A percentile compares a stretch with the other conserved stretches of the same genome.
These are phyloP conservation scores for Heteronetta atricapilla DNA, from an alignment of 2,113 vertebrate genomes.

Conservation along the genomic window DNA sequence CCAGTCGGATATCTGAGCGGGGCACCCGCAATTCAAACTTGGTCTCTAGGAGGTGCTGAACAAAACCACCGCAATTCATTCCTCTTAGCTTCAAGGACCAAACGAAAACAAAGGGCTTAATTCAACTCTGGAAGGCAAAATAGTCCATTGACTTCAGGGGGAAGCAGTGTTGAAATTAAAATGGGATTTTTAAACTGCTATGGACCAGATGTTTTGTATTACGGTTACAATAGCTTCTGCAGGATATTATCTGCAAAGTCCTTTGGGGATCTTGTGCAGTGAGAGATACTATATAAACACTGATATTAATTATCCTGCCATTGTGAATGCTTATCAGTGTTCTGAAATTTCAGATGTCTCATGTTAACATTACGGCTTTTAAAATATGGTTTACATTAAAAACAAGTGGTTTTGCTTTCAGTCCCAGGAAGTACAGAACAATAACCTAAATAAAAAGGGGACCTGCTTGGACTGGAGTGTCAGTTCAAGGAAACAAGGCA, in stretches of 20 bases:
- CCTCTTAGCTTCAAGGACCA: neutral
- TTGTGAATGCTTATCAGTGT: fast-evolving
- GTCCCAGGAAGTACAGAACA: fast-evolving
- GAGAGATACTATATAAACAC: neutral
- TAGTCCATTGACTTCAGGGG: neutral
- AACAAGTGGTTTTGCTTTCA: neutral
- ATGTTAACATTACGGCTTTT: fast-evolving
- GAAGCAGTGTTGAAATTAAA: neutral
- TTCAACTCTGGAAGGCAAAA: neutral
- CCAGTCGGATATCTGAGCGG: neutral
- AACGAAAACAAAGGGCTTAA: neutral
- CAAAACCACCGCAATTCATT: neutral
- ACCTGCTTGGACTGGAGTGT: neutral
- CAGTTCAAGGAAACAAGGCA: neutral
- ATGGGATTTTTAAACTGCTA: neutral
- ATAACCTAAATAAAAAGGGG: fast-evolving
- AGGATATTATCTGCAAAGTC: neutral
- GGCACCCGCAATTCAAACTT: fast-evolving
- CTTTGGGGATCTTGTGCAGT: neutral
- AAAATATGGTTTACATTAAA: neutral
- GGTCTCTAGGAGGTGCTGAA: neutral
- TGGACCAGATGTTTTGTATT: neutral
- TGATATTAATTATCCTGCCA: neutral
- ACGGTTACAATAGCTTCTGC: neutral
- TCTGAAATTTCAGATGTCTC: neutral